Conservation (phyloP, 1,140 invertebrate species). For the Fopius arisanus region DNA sequence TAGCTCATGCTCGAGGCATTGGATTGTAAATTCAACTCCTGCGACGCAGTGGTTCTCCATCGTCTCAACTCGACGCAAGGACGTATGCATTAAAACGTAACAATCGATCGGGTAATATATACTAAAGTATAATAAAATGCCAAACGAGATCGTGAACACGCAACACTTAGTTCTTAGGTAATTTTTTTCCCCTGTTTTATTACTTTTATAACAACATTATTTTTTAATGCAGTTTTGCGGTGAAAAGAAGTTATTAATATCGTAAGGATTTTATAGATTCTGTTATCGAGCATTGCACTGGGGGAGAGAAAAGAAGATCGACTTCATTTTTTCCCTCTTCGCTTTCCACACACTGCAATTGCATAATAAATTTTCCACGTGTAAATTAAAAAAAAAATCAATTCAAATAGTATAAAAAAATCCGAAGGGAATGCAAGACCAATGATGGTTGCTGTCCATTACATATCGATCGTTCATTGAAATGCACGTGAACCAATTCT, state of each 20-base stretch:
- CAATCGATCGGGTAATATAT: constrained; percentile 33
- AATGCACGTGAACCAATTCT: constrained; percentile 10
- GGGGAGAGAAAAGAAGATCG: too few relatives aligned
- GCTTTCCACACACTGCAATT: too few relatives aligned
- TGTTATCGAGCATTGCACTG: too few relatives aligned
- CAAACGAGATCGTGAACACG: constrained; percentile 12
- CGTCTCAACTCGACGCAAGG: constrained; percentile 12
- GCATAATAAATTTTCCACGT: not conserved
- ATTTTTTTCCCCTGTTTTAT: not conserved
- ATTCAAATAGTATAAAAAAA: not conserved
- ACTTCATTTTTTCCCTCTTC: too few relatives aligned
- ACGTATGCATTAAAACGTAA: constrained; percentile 27
- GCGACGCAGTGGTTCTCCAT: constrained; percentile 21
- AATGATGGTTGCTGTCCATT: not conserved
- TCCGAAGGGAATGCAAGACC: not conserved
- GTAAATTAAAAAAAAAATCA: not conserved
- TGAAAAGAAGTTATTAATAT: not conserved
- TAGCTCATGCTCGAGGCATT: constrained; percentile 45
- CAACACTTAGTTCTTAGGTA: not conserved
- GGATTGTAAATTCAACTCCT: constrained; percentile 48
- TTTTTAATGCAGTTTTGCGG: not conserved
- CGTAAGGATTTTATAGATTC: not conserved
- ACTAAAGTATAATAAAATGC: constrained; percentile 14
- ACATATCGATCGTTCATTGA: not conserved
- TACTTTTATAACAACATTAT: not conserved